These are phyloP conservation scores for Idaea aversata DNA, from an alignment of 2,888 invertebrate species.

Conservation along the genomic window DNA sequence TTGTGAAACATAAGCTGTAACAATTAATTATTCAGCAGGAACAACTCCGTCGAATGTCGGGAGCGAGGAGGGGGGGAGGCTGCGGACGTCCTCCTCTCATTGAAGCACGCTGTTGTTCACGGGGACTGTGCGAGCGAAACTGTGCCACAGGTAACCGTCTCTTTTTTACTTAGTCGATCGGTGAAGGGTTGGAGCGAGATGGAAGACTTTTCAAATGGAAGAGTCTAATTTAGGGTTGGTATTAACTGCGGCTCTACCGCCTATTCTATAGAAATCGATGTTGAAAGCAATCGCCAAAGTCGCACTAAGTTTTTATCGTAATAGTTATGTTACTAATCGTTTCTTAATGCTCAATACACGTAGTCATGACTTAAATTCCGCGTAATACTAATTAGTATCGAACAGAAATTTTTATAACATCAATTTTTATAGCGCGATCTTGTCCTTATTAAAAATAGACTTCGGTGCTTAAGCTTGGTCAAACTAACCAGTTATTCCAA, in stretches of 20 bases:
- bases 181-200: slow-evolving; percentile 6
- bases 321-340: no score
- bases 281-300: no score
- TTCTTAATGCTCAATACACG: no score
- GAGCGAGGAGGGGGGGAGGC: slow-evolving; percentile 84
- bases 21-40: slow-evolving; percentile 48
- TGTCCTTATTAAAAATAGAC: no score
- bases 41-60: slow-evolving; percentile 74
- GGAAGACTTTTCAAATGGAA: not conserved
- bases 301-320: no score
- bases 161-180: slow-evolving; percentile 34
- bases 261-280: not conserved
- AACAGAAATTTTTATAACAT: no score
- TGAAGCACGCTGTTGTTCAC: slow-evolving; percentile 93
- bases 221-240: not conserved
- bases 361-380: no score
- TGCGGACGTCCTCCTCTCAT: slow-evolving; percentile 92
- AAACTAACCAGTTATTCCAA: no score
- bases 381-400: no score
- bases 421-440: no score
- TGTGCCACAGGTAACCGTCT: slow-evolving; percentile 73
- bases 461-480: no score
- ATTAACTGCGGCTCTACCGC: not conserved
- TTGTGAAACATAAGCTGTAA: no score
- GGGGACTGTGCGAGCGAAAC: slow-evolving; percentile 81